Evolutionary conservation across 2,888 invertebrate species (phyloP), one percentile per base, ranked within the genome.

Genomic region (Tenthredo livida): DNA sequence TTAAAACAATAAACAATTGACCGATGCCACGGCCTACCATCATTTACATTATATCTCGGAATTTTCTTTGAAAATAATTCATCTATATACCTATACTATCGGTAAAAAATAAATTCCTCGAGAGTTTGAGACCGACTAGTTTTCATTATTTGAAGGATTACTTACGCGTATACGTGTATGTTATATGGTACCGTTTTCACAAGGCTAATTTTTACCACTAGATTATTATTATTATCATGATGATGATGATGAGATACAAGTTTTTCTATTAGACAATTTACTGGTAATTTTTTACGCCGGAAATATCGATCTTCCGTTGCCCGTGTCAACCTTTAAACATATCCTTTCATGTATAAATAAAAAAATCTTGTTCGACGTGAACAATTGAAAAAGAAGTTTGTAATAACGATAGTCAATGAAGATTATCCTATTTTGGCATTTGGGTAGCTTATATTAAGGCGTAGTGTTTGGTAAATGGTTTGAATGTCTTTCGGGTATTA

Each of bases 1-100:
- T 88, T 80, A 82, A 89, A 90, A 88, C 88, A 86, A 88, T 54
- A 78, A 86, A 89, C 88, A 86, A 86, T 87, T 84, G 87, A 87
- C 82, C 78, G 47, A 43, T 78, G 15, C 33, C 82, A 82, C 61
- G 70, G 72, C 70, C 83, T 29, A 47, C 83, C 72, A 50, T 37
- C 10, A 15, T 4, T 50, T 25, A 61, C 25, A 12, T 37, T 15
- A 40, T 29, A 10, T 61, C 58, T 78, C 40, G 21, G 5, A 33
- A n/a, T 40, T 85, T 85, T 85, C 54, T 25, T 10, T 75, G 37
- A 33, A 67, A 67, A 33, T 29, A 10, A 21, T 21, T 58, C 0
- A n/a, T 43, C 58, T 17, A 40, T 82, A n/a, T n/a, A n/a, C n/a
- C n/a, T n/a, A n/a, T n/a, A 85, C 73, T 25, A n/a, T 50, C 21